These are phyloP conservation scores for Grus americana DNA, from an alignment of 2,113 vertebrate genomes.

Conservation along the genomic window DNA sequence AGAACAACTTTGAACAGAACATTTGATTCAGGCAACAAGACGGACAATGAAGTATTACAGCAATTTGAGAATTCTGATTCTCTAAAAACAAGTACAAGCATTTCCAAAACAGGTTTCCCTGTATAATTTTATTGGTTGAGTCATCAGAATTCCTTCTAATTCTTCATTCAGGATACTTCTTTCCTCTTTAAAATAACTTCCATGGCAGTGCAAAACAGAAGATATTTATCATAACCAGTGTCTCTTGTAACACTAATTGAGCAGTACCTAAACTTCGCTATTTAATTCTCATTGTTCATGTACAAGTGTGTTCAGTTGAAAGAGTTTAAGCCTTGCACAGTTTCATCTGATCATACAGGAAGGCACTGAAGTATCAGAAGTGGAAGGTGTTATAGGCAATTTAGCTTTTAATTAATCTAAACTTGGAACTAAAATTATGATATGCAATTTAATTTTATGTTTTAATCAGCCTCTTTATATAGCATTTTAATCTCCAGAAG, in stretches of 20 bases:
- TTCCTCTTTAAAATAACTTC: not conserved
- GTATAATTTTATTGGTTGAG: fast-evolving
- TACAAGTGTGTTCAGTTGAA: not conserved
- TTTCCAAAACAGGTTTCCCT: not conserved
- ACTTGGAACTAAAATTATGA: not conserved
- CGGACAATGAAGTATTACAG: not conserved
- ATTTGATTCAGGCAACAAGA: not conserved
- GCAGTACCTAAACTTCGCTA: not conserved
- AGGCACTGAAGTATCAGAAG: not conserved
- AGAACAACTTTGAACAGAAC: not conserved
- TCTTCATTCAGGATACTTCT: not conserved
- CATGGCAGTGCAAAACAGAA: not conserved
- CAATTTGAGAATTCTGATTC: not conserved
- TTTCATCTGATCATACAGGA: not conserved
- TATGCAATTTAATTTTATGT: constrained; percentile 11
- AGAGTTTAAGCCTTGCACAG: not conserved
- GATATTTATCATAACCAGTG: not conserved
- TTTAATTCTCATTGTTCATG: not conserved
- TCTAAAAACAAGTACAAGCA: not conserved
- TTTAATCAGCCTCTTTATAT: constrained; percentile 14
- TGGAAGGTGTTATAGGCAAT: constrained; percentile 13
- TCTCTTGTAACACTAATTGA: not conserved
- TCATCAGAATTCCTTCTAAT: not conserved
- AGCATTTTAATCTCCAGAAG: not conserved
- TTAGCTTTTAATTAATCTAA: constrained; percentile 34